A percentile compares a stretch with the other conserved stretches of the same genome.
These are phyloP conservation scores for Calameuta pallipes DNA, from an alignment of 2,888 invertebrate species.

Conservation along the genomic window DNA sequence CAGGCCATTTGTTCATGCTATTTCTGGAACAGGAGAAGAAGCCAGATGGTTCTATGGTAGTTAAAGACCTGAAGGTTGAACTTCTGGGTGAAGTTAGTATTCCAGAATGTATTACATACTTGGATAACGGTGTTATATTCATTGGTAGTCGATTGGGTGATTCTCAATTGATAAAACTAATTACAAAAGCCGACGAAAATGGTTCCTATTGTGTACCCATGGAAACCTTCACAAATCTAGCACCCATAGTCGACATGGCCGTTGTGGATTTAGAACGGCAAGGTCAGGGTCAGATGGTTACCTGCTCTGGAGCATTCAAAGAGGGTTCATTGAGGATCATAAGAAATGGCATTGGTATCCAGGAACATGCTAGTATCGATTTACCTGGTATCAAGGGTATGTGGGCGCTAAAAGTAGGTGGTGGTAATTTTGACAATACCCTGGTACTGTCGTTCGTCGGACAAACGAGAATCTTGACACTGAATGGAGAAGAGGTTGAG, in stretches of 20 bases:
- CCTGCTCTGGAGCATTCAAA: constrained; percentile 97
- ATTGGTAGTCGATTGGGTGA: constrained; percentile 97
- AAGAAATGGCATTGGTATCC: constrained; percentile 98
- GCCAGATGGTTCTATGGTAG: constrained; percentile 79
- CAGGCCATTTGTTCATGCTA: constrained; percentile 95
- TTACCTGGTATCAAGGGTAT: constrained; percentile 97
- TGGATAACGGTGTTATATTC: constrained; percentile 98
- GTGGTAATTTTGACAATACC: constrained; percentile 82
- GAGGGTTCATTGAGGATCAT: constrained; percentile 98
- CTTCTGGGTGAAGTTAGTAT: constrained; percentile 91
- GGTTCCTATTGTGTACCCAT: constrained; percentile 93
- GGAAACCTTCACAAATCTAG: constrained; percentile 97
- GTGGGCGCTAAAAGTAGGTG: constrained; percentile 90
- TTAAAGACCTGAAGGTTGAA: constrained; percentile 94
- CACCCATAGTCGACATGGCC: constrained; percentile 98
- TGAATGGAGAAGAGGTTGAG: constrained; percentile 97
- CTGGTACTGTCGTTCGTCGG: constrained; percentile 96
- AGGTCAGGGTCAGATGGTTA: constrained; percentile 97
- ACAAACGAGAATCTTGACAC: constrained; percentile 89
- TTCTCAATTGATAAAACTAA: constrained; percentile 92
- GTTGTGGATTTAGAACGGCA: constrained; percentile 96
- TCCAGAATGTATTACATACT: constrained; percentile 96
- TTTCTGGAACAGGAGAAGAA: constrained; percentile 87
- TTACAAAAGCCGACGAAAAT: constrained; percentile 84
- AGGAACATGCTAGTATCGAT: constrained; percentile 98